Evolutionary conservation across 2,888 invertebrate genomes (phyloP), one percentile per base, ranked within the genome.

Genomic region (Aleiodes alternator): DNA sequence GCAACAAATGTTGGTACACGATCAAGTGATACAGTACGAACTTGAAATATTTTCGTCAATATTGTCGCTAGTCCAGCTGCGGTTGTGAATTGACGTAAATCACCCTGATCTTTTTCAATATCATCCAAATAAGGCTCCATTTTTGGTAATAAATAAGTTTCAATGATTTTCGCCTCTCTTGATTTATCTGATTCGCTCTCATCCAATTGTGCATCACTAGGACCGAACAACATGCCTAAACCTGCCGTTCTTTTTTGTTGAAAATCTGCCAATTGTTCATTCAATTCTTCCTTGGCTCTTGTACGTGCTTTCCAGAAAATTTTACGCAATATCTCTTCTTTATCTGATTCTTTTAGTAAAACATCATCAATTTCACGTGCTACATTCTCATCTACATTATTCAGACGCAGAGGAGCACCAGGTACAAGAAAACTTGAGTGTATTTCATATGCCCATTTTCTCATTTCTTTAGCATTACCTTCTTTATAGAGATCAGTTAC

Each of bases 401-500:
- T 93, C 79, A 97, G 90, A 86, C 94, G 93, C 84, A 97, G 90
- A 69, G 96, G 96, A 83, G 97, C 96, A 85, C 95, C 94, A 78
- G 97, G 97, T 86, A 97, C 96, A 76, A 97, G 91, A 92, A 98
- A 98, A 85, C 97, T 96, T 81, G 98, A 98, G 91, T 98, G 97
- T 87, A 99, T 97, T 92, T 99, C 99, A 91, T 98, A 99, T 4
- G 98, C 98, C 98, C 99, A 99, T 89, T 98, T 96, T 73, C 97
- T 94, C 93, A 98, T 95, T 86, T 99, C 98, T 90, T 96, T 95
- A 72, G 94, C 92, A 82, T 94, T 94, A 69, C 96, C 96, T 84
- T 94, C 93, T 86, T 96, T 96, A 91, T 96, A 98, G 72, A 95
- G 92, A 88, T 97, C 97, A 78, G 98, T 97, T 86, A 99, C 94